Percentiles rank a stretch among this genome's conserved stretches.
Evolutionary conservation across 1,140 invertebrate genomes (phyloP).

Genomic region (Melanaphis sacchari): DNA sequence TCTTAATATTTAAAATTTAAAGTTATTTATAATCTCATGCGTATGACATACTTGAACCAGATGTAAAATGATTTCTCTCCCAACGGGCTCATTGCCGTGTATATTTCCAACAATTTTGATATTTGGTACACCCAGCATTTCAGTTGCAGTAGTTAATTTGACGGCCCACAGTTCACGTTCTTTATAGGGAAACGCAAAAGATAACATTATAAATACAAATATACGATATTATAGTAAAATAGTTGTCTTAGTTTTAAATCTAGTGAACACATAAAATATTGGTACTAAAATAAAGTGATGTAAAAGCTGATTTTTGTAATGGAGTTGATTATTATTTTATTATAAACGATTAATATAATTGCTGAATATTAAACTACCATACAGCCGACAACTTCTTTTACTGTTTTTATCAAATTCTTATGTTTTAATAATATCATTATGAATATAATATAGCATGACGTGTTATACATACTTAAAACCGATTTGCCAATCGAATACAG

Average conservation of each 20-base stretch:
- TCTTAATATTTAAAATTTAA: background rate
- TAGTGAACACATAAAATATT: background rate
- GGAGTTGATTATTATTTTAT: background rate
- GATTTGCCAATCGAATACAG: conserved; percentile 88
- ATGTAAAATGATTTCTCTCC: conserved; percentile 68
- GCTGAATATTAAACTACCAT: background rate
- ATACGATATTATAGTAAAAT: background rate
- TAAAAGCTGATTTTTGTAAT: background rate
- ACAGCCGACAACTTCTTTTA: background rate
- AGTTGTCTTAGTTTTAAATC: background rate
- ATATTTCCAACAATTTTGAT: conserved; percentile 70
- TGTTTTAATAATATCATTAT: background rate
- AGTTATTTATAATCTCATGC: background rate
- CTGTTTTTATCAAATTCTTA: background rate
- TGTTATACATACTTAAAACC: conserved; percentile 75
- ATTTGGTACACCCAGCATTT: conserved; percentile 66
- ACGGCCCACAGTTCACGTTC: conserved; percentile 57
- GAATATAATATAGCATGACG: background rate
- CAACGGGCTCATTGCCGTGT: conserved; percentile 69
- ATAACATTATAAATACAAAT: conserved; percentile 70
- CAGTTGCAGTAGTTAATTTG: conserved; percentile 36
- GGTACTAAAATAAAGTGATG: background rate
- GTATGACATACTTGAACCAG: conserved; percentile 65
- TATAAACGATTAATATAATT: background rate
- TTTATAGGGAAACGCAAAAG: conserved; percentile 75